Evolutionary conservation across 1,140 invertebrate species (phyloP).

Genomic region (Drosophila teissieri): DNA sequence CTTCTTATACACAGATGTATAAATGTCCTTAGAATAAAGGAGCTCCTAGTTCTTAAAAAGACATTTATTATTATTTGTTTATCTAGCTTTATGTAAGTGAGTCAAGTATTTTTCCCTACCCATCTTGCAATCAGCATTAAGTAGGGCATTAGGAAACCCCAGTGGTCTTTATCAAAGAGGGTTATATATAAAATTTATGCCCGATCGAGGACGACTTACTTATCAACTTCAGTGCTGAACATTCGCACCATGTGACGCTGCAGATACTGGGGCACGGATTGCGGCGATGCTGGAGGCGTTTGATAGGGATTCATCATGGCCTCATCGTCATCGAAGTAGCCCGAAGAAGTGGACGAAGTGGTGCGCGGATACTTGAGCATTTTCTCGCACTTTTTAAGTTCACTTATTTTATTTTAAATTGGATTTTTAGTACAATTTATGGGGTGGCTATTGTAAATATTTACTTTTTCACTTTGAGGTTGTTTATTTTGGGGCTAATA

Average conservation of each 20-base stretch:
- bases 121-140: neutral
- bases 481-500: conserved; percentile 25
- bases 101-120: neutral
- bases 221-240: conserved; percentile 80
- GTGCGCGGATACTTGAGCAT: conserved; percentile 83
- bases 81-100: too few relatives aligned
- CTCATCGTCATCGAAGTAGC: conserved; percentile 79
- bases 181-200: neutral
- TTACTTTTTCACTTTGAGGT: conserved; percentile 22
- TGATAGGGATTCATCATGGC: conserved; percentile 77
- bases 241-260: conserved; percentile 82
- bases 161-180: conserved; percentile 1
- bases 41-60: too few relatives aligned
- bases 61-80: too few relatives aligned
- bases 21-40: too few relatives aligned
- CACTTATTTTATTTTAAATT: conserved; percentile 5
- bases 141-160: neutral
- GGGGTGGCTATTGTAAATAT: conserved; percentile 18
- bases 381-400: conserved; percentile 14
- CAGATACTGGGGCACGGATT: conserved; percentile 72
- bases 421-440: conserved; percentile 11
- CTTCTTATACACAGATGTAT: too few relatives aligned
- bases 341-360: conserved; percentile 74
- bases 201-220: conserved; percentile 61
- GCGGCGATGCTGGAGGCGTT: conserved; percentile 72